phyloP scores from a whole-genome alignment of 2,888 invertebrate genomes.

The Trichogramma dendrolimi region DNA sequence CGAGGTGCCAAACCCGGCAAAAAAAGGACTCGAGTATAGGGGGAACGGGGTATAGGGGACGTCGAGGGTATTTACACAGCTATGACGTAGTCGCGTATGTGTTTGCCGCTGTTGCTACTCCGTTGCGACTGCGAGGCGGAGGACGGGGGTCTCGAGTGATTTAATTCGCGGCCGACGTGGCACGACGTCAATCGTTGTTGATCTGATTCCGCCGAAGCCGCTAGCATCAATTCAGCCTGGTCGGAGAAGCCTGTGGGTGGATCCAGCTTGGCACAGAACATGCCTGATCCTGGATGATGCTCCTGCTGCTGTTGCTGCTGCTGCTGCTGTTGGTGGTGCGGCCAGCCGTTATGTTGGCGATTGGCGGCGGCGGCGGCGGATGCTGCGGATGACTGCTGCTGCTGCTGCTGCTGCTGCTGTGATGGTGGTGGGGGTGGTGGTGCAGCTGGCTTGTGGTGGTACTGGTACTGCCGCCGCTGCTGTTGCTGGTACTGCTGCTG shows the following conservation, averaged over 20 bases:
- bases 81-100: constrained; percentile 51
- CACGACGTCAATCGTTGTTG: constrained; percentile 9
- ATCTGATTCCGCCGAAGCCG: constrained; percentile 50
- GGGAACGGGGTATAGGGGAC: no score
- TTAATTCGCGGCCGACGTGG: no score
- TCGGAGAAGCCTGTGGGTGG: constrained; percentile 85
- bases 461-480: constrained; percentile 6
- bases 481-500: not conserved
- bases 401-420: not conserved
- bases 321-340: constrained; percentile 52
- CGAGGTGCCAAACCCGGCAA: not conserved
- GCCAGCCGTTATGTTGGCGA: constrained; percentile 38
- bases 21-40: not conserved
- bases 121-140: constrained; percentile 45
- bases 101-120: constrained; percentile 27
- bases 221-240: constrained; percentile 56
- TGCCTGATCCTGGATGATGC: constrained; percentile 51
- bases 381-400: not conserved
- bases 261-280: constrained; percentile 56
- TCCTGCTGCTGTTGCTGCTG: constrained; percentile 47
- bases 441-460: not conserved
- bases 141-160: constrained; percentile 15
- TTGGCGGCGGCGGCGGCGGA: not conserved
- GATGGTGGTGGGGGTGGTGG: not conserved
- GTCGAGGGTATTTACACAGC: constrained; percentile 49